These are phyloP conservation scores for Idaea aversata DNA, from an alignment of 2,888 invertebrate species.

Conservation along the genomic window DNA sequence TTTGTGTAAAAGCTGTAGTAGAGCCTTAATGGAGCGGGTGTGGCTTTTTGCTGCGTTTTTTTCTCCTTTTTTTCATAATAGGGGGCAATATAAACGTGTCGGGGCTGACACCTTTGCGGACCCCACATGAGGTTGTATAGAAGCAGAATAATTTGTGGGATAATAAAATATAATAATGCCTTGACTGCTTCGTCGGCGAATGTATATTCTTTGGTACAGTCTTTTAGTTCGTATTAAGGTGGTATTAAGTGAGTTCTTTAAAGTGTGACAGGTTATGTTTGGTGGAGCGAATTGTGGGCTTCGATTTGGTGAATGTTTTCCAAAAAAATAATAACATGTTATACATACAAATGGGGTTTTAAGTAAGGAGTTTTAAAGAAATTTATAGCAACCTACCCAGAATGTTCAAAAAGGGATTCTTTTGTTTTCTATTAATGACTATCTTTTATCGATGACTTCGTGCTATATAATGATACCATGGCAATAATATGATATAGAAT, in stretches of 20 bases:
- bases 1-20: slow-evolving; percentile 56
- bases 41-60: slow-evolving; percentile 60
- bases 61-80: slow-evolving; percentile 64
- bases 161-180: slow-evolving; percentile 72
- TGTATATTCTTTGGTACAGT: not conserved
- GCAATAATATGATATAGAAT: no score
- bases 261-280: slow-evolving; percentile 4
- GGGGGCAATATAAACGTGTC: slow-evolving; percentile 74
- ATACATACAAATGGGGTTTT: no score
- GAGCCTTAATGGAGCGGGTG: slow-evolving; percentile 50
- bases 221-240: slow-evolving; percentile 12
- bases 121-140: slow-evolving; percentile 69
- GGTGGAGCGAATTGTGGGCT: slow-evolving; percentile 3
- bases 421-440: not conserved
- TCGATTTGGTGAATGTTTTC: not conserved
- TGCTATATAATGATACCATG: no score
- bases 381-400: no score
- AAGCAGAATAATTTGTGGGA: slow-evolving; percentile 66
- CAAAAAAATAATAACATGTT: not conserved
- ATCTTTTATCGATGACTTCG: no score
- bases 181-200: slow-evolving; percentile 26
- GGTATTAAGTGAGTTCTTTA: slow-evolving; percentile 6
- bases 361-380: no score
- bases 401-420: not conserved
- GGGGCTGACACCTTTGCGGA: slow-evolving; percentile 74